phyloP scores from a whole-genome alignment of 2,113 vertebrate species.

The Etia nguti region DNA sequence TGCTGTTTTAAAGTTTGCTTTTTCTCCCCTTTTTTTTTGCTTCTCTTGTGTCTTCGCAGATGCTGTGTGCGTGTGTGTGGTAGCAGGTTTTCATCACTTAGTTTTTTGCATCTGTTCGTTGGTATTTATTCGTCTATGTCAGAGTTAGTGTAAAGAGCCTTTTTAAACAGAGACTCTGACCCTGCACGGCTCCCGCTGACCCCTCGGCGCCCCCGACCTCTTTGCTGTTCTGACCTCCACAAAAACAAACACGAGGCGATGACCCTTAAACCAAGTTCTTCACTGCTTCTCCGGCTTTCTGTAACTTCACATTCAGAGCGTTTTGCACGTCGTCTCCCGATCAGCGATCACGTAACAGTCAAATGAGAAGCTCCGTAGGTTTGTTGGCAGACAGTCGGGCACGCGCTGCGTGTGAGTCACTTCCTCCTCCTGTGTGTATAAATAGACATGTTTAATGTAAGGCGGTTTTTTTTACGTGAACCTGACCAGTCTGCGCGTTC shows the following conservation, averaged over 20 bases:
- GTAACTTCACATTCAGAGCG: background rate
- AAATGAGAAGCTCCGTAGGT: background rate
- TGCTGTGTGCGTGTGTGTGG: background rate
- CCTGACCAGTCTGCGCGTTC: background rate
- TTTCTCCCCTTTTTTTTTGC: fast-evolving
- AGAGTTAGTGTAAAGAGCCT: background rate
- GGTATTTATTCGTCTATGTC: background rate
- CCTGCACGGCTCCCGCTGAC: background rate
- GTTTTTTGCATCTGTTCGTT: background rate
- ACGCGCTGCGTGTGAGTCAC: background rate
- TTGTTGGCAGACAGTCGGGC: background rate
- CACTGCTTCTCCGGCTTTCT: background rate
- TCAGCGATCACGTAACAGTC: background rate
- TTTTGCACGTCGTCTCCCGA: fast-evolving
- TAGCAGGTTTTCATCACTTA: background rate
- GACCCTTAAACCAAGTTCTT: fast-evolving
- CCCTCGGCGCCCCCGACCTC: background rate
- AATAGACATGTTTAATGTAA: background rate
- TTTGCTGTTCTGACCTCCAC: background rate
- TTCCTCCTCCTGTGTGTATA: background rate
- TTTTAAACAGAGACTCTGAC: background rate
- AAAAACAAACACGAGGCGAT: background rate
- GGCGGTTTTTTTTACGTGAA: background rate
- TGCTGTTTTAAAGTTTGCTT: background rate
- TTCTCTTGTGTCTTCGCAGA: background rate